These are phyloP conservation scores for Hyperoplus immaculatus DNA, from an alignment of 2,797 vertebrate genomes.

Conservation along the genomic window DNA sequence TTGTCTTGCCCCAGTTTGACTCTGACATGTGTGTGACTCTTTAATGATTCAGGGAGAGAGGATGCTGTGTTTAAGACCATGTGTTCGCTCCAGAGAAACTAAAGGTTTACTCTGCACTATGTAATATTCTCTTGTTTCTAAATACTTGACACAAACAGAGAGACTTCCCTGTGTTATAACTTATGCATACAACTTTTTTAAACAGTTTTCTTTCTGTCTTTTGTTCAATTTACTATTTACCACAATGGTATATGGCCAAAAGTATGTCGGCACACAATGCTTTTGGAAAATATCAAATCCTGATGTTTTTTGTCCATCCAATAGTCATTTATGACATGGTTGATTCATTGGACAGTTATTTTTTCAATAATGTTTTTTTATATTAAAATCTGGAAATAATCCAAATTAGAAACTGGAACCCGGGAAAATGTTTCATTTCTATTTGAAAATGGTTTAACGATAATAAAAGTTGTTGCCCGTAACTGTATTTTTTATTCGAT, in stretches of 20 bases:
- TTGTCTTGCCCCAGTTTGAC: not conserved
- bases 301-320: not conserved
- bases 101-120: constrained; percentile 1
- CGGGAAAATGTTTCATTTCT: not conserved
- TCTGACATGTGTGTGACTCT: not conserved
- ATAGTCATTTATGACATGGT: not conserved
- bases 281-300: not conserved
- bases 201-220: not conserved
- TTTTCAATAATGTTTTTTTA: too few species aligned
- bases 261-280: not conserved
- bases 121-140: not conserved
- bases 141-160: not conserved
- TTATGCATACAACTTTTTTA: too few species aligned
- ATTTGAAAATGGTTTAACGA: not conserved
- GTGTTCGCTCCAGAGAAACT: constrained; percentile 19
- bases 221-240: not conserved
- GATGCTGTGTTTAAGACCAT: constrained; percentile 17
- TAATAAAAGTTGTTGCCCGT: too few species aligned
- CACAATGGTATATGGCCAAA: not conserved
- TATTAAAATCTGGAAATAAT: not conserved
- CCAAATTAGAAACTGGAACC: not conserved
- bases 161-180: not conserved
- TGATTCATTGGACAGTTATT: too few species aligned
- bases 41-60: constrained; percentile 8
- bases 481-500: not conserved